These are phyloP conservation scores for Drosophila melanosoma DNA, from an alignment of 2,888 invertebrate species.

Conservation along the genomic window DNA sequence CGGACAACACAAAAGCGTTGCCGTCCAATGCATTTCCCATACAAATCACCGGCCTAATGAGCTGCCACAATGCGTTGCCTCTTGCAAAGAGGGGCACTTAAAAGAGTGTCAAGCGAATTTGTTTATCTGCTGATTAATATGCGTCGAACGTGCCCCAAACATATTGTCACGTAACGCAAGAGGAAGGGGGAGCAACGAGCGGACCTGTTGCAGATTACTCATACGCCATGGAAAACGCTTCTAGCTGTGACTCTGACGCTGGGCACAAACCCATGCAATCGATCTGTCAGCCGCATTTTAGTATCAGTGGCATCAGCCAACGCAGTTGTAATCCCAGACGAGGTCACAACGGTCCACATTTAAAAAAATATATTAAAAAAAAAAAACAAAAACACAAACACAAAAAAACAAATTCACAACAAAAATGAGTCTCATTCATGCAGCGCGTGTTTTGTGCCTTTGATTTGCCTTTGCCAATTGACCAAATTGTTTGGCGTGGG, in stretches of 20 bases:
- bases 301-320: constrained; percentile 54
- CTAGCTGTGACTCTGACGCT: background rate
- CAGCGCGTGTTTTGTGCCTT: constrained; percentile 48
- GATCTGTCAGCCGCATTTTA: constrained; percentile 35
- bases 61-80: constrained; percentile 25
- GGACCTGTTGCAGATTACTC: constrained; percentile 40
- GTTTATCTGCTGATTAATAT: constrained; percentile 58
- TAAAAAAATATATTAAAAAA: constrained; percentile 26
- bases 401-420: constrained; percentile 1
- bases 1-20: constrained; percentile 4
- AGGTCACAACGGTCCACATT: constrained; percentile 50
- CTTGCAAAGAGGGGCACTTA: constrained; percentile 5
- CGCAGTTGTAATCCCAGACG: constrained; percentile 51
- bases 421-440: constrained; percentile 33
- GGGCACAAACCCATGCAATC: constrained; percentile 43
- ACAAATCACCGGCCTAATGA: constrained; percentile 60
- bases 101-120: constrained; percentile 48
- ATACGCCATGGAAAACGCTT: constrained; percentile 46
- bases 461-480: constrained; percentile 68
- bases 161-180: constrained; percentile 72
- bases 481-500: constrained; percentile 59
- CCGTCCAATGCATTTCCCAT: constrained; percentile 51
- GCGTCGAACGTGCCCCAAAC: constrained; percentile 62
- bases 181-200: background rate
- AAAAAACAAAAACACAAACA: background rate